Evolutionary conservation across 2,888 invertebrate genomes (phyloP).

Genomic region (Danaus chrysippus): DNA sequence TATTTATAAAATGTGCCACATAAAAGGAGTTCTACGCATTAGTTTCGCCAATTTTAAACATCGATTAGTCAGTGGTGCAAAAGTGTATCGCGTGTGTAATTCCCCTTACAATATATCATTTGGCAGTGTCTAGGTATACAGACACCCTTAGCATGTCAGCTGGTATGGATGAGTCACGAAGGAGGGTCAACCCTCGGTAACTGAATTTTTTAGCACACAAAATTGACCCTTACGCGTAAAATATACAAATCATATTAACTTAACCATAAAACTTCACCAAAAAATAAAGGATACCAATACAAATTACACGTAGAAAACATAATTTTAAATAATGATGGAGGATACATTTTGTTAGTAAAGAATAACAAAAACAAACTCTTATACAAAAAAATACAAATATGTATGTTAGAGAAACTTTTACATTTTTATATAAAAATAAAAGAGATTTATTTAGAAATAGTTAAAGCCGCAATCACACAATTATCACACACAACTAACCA

Average conservation of each 20-base stretch:
- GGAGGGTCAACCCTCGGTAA: slow-evolving; percentile 29
- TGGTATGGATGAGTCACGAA: slow-evolving; percentile 33
- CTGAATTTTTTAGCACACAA: slow-evolving; percentile 19
- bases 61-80: slow-evolving; percentile 25
- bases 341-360: too few relatives aligned
- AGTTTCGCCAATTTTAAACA: not conserved
- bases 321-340: slow-evolving; percentile 11
- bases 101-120: slow-evolving; percentile 30
- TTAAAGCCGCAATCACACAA: too few relatives aligned
- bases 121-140: slow-evolving; percentile 29
- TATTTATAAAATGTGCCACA: too few relatives aligned
- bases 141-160: slow-evolving; percentile 32
- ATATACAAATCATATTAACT: slow-evolving; percentile 13
- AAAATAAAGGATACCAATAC: slow-evolving; percentile 17
- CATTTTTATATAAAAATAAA: too few relatives aligned
- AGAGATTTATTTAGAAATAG: too few relatives aligned
- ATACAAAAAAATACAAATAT: too few relatives aligned
- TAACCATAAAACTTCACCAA: slow-evolving; percentile 15
- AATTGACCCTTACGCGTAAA: slow-evolving; percentile 17
- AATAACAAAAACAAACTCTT: too few relatives aligned
- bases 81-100: slow-evolving; percentile 28
- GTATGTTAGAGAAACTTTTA: too few relatives aligned
- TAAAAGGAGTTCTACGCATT: too few relatives aligned
- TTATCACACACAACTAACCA: too few relatives aligned
- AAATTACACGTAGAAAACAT: slow-evolving; percentile 16